Conservation (phyloP, 2,888 invertebrate genomes). For the Eumacrocentrus americanus region DNA sequence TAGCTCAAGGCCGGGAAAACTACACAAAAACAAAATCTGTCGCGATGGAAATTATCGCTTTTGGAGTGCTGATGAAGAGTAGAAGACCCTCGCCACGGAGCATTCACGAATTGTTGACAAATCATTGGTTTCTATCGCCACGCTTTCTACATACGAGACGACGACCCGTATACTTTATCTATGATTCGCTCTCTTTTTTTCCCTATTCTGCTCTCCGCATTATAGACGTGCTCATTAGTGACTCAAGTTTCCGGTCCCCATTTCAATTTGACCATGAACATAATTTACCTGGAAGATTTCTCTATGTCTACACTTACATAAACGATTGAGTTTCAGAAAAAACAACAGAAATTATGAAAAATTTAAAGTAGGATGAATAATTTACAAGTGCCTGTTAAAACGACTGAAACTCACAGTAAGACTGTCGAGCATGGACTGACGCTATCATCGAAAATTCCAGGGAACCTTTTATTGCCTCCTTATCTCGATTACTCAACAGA, state of each 20-base stretch:
- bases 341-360: background rate
- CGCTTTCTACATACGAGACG: background rate
- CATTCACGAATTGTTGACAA: background rate
- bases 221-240: background rate
- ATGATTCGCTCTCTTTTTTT: background rate
- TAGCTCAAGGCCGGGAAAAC: too few relatives aligned
- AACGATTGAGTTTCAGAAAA: background rate
- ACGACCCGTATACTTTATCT: background rate
- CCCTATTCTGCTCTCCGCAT: background rate
- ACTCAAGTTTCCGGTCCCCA: background rate
- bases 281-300: constrained; percentile 2
- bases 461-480: background rate
- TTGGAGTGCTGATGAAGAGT: background rate
- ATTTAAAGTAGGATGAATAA: background rate
- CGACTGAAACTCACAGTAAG: background rate
- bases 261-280: background rate
- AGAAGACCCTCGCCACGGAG: background rate
- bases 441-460: background rate
- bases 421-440: background rate
- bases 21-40: too few relatives aligned
- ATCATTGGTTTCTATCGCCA: background rate
- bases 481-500: constrained; percentile 17
- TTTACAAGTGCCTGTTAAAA: background rate
- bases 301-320: constrained; percentile 6
- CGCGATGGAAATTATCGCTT: too few relatives aligned